phyloP scores from a whole-genome alignment of 2,888 invertebrate species.

The Mythimna pallens region DNA sequence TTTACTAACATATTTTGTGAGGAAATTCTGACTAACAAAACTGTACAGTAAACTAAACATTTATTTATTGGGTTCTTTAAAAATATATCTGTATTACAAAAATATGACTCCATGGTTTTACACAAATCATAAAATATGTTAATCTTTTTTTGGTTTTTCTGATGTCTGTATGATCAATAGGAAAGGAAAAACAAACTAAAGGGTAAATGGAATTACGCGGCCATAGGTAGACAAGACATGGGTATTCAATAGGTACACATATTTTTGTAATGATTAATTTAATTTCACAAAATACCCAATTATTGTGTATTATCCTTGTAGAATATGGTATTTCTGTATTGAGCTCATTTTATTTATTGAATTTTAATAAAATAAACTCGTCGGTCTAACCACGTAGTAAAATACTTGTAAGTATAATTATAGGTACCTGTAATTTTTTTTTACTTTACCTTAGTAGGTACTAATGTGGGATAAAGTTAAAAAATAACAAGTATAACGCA shows the following conservation, averaged over 20 bases:
- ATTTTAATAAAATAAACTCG: conserved; percentile 7
- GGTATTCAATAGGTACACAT: not conserved
- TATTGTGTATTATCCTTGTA: conserved; percentile 27
- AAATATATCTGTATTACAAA: not conserved
- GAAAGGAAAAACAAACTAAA: conserved; percentile 18
- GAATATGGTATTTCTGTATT: conserved; percentile 13
- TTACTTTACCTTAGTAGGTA: too few relatives aligned
- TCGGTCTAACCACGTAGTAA: not conserved
- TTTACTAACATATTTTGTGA: too few relatives aligned
- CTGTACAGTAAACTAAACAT: too few relatives aligned
- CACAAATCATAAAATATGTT: conserved; percentile 12
- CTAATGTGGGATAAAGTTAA: too few relatives aligned
- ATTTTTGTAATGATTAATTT: conserved; percentile 14
- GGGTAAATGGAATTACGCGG: conserved; percentile 8
- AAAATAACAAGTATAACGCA: too few relatives aligned
- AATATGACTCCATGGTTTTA: conserved; percentile 2
- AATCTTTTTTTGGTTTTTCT: conserved; percentile 32
- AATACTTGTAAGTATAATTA: too few relatives aligned
- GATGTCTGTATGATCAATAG: conserved; percentile 6
- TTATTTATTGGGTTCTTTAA: not conserved
- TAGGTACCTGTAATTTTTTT: too few relatives aligned
- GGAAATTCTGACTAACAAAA: too few relatives aligned
- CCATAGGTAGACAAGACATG: conserved; percentile 12
- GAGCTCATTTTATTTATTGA: not conserved
- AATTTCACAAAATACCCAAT: conserved; percentile 36